Evolutionary conservation across 2,888 invertebrate genomes (phyloP), one percentile per base, ranked within the genome.

Genomic region (Amblyteles armatorius): DNA sequence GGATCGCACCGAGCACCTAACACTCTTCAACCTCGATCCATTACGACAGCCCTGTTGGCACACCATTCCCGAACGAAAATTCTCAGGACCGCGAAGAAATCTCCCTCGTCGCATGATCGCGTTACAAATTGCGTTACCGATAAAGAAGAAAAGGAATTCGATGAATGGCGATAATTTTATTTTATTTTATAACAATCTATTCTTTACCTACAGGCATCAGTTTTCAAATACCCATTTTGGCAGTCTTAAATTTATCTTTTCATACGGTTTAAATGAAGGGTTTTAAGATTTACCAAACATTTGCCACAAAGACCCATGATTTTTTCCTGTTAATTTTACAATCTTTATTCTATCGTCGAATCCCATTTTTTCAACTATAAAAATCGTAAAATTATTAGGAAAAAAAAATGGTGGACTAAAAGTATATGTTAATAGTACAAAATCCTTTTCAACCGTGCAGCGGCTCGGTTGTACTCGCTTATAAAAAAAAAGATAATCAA

Each of bases 1-100:
- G 73, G 74, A 79, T 79, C 73, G 69, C 79, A 74, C 74, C 79
- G 19, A 67, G 55, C 40, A 63, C 26, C 63, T 77, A 69, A 50
- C 50, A 44, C 73, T 76, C 79, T 76, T 82, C 79, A 82, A 67
- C 55, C 82, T 77, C 79, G 82, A 82, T 76, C 79, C 76, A 76
- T 76, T 50, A n/a, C 76, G 82, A 79, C 82, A 82, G 52, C n/a
- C 68, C 29, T 48, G 55, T 50, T 19, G 57, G 73, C 78, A 63
- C 48, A 40, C n/a, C 11, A 19, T 48, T 29, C 19, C 26, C 26
- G 26, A 57, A 40, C n/a, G 67, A 74, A 76, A 65, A 67, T 71
- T 50, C 73, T 29, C 33, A 33, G 4, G 29, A 65, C 26, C n/a
- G 36, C 26, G n/a, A 29, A 63, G 60, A 16, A 16, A 13, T 63